Evolutionary conservation across 1,140 invertebrate genomes (phyloP), one percentile per base, ranked within the genome.

Genomic region (Brachystomella parvula): DNA sequence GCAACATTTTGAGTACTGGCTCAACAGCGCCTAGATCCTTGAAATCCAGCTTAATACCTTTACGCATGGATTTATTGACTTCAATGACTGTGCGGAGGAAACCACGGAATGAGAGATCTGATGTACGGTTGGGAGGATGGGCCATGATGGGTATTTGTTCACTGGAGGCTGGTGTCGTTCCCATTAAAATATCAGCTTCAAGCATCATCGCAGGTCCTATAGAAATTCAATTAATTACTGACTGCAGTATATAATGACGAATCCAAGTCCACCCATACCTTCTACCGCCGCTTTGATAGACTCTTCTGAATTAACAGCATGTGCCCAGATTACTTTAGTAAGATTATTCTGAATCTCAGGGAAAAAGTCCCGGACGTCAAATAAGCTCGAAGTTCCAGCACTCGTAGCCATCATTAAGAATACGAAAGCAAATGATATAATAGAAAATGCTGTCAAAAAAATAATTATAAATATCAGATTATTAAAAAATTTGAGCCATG

Each of bases 1-100:
- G 76, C 1, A 90, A 71, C 62, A 85, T 80, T 2, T 79, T 75
- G 19, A 85, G 78, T 30, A 86, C 85, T 17, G 80, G 80, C 61
- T 86, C 82, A 68, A 92, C 89, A 12, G 87, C 88, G 62, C 89
- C 86, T 28, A 87, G 86, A 0, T 82, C 83, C 76, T 94, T 94
- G 73, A 96, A 94, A 76, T 95, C 90, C 1, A 96, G 79, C 76
- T 95, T 95, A 1, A 94, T 84, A 0, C 91, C 92, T 74, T 87
- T 87, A 70, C 78, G 77, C 76, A 70, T 73, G 75, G 66, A 65
- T 24, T 53, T 29, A 12, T 44, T 53, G 6, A 12, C 29, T 3
- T 74, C 84, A 81, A 81, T 75, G 6, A 88, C 83, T 21, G 78
- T 77, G 9, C 78, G 69, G 0, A 96, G 74, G 78, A 93, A 95